Base-by-base conservation (phyloP, 2,113 vertebrate species). In the Ibidorhyncha struthersii region DNA sequence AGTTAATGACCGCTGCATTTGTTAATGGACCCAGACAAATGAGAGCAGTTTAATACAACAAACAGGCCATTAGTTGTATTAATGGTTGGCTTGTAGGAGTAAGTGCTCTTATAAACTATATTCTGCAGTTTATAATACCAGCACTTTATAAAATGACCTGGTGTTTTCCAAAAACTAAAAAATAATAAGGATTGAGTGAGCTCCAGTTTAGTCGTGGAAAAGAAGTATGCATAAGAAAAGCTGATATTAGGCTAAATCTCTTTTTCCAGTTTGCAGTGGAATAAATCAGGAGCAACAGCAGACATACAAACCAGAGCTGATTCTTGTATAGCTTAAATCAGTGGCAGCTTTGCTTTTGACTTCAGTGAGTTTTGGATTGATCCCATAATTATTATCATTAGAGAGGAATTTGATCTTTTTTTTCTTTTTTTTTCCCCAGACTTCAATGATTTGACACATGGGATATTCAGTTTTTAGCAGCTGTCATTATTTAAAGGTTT, bases 11-110 rank as follows among this genome's bases (percentile, higher is more conserved):
- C 85, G 88, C 81, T 94, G 76, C 69, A 61, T 93, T 96, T 97
- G 86, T 97, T 98, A 97, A 98, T 98, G 95, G 90, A 87, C 92
- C 89, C 93, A 94, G 96, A 96, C 86, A 97, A 97, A 95, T 82
- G 85, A 97, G 92, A 97, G 94, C 93, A 91, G 82, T 96, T 94
- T 96, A 97, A 94, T 93, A 84, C 88, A 93, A 93, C 85, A 96
- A 89, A 93, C 93, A 97, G 94, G 65, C 92, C 80, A 96, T 94
- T 97, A 95, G 78, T 62, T 93, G 59, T 56, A 94, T 97, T 98
- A 97, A 96, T 98, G 80, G 91, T 56, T 89, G 81, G 76, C 69
- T 94, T 94, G 82, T 92, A 96, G 92, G 90, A 96, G 96, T 95
- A 92, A 93, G 95, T 92, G 81, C 86, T 96, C 89, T 93, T 96